A percentile compares a stretch with the other conserved stretches of the same genome.
Conservation (phyloP, 2,797 vertebrate species). For the Pterois miles region DNA sequence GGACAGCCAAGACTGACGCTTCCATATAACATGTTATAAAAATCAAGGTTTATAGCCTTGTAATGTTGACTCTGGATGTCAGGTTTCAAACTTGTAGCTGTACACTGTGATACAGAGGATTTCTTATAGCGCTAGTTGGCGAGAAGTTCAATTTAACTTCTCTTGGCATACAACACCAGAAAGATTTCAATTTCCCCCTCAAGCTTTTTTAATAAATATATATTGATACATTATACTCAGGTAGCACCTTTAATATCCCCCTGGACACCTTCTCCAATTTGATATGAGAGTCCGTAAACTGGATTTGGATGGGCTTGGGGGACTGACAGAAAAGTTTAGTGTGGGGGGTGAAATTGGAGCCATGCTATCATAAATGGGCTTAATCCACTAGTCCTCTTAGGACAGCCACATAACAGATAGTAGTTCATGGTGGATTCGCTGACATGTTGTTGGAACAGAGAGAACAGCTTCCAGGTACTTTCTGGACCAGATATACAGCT, state of each 20-base stretch:
- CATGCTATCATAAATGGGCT: conserved; percentile 30
- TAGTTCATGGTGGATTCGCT: conserved; percentile 23
- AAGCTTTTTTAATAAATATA: conserved; percentile 25
- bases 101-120: not conserved
- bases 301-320: conserved; percentile 27
- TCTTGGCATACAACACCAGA: not conserved
- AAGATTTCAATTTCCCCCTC: conserved; percentile 23
- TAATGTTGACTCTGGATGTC: not conserved
- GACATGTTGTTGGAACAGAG: conserved; percentile 14
- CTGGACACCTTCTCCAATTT: conserved; percentile 19
- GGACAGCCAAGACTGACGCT: not conserved
- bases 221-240: conserved; percentile 24
- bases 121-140: not conserved
- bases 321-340: conserved; percentile 33
- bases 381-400: conserved; percentile 46
- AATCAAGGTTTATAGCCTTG: not conserved
- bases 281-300: conserved; percentile 14
- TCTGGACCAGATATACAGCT: not conserved
- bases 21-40: not conserved
- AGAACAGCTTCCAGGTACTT: conserved; percentile 13
- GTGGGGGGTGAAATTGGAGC: conserved; percentile 43
- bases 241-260: conserved; percentile 13
- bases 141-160: conserved; percentile 22
- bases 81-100: not conserved
- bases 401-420: conserved; percentile 22